A percentile compares a stretch with the other conserved stretches of the same genome.
These are phyloP conservation scores for Agrilus mali DNA, from an alignment of 2,888 invertebrate species.

Conservation along the genomic window DNA sequence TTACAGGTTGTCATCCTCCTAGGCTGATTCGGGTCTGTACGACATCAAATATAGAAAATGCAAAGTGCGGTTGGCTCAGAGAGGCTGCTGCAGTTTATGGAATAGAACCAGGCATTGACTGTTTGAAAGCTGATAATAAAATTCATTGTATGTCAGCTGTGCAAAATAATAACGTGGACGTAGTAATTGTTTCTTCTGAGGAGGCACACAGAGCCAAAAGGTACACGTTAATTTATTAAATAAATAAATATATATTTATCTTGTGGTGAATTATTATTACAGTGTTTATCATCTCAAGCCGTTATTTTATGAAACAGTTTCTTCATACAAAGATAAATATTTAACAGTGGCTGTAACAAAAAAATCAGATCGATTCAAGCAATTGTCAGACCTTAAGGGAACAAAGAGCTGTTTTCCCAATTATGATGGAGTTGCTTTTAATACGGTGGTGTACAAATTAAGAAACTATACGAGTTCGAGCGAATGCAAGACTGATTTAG, in stretches of 20 bases:
- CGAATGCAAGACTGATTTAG: slow-evolving; percentile 31
- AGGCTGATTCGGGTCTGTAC: slow-evolving; percentile 52
- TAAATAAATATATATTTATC: slow-evolving; percentile 23
- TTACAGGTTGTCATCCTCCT: slow-evolving; percentile 55
- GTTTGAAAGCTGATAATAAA: slow-evolving; percentile 46
- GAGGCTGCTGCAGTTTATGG: slow-evolving; percentile 64
- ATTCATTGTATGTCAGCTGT: slow-evolving; percentile 59
- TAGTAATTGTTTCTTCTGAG: slow-evolving; percentile 60
- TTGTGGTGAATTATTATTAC: slow-evolving; percentile 17
- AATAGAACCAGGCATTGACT: slow-evolving; percentile 67
- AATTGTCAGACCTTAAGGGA: slow-evolving; percentile 52
- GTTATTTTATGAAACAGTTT: slow-evolving; percentile 48
- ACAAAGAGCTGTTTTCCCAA: slow-evolving; percentile 69
- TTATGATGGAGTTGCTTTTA: slow-evolving; percentile 62
- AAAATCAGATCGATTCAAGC: slow-evolving; percentile 38
- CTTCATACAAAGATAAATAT: slow-evolving; percentile 42
- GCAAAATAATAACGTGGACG: slow-evolving; percentile 49
- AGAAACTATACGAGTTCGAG: slow-evolving; percentile 26
- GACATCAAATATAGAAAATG: slow-evolving; percentile 51
- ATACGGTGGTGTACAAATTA: slow-evolving; percentile 41
- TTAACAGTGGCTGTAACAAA: slow-evolving; percentile 56
- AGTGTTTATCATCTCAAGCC: slow-evolving; percentile 45
- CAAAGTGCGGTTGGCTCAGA: slow-evolving; percentile 69
- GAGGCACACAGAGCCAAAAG: slow-evolving; percentile 55
- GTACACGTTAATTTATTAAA: slow-evolving; percentile 27